A percentile compares a stretch with the other conserved stretches of the same genome.
Evolutionary conservation across 2,113 vertebrate genomes (phyloP).

Genomic region (Hyperopisus bebe): DNA sequence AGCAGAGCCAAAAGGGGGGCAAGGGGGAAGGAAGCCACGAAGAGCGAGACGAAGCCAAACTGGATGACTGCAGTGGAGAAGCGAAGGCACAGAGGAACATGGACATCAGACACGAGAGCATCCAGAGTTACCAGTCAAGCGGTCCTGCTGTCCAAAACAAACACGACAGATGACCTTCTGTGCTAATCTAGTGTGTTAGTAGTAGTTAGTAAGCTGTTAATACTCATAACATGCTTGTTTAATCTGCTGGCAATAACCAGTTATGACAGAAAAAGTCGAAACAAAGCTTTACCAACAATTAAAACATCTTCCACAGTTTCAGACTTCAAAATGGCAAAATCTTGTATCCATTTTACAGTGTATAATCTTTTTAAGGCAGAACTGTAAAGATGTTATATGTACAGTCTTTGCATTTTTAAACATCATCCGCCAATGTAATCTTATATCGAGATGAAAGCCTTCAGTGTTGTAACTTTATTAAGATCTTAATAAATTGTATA

Average conservation of each 20-base stretch:
- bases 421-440: neutral
- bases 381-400: neutral
- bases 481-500: neutral
- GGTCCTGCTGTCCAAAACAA: neutral
- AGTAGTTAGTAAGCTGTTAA: neutral
- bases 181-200: neutral
- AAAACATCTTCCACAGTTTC: neutral
- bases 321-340: neutral
- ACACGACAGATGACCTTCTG: neutral
- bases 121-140: neutral
- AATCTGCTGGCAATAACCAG: neutral
- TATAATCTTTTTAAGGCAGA: neutral
- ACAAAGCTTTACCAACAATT: neutral
- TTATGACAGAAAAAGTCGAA: neutral
- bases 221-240: neutral
- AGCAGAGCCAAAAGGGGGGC: constrained; percentile 90
- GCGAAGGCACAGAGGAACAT: constrained; percentile 19
- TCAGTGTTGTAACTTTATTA: neutral
- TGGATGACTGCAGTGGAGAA: constrained; percentile 14
- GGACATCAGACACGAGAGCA: neutral
- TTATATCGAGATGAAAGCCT: neutral
- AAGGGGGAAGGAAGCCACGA: constrained; percentile 94
- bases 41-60: constrained; percentile 71
- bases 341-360: neutral
- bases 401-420: neutral